Evolutionary conservation across 2,888 invertebrate species (phyloP).

Genomic region (Drosophila formosana): DNA sequence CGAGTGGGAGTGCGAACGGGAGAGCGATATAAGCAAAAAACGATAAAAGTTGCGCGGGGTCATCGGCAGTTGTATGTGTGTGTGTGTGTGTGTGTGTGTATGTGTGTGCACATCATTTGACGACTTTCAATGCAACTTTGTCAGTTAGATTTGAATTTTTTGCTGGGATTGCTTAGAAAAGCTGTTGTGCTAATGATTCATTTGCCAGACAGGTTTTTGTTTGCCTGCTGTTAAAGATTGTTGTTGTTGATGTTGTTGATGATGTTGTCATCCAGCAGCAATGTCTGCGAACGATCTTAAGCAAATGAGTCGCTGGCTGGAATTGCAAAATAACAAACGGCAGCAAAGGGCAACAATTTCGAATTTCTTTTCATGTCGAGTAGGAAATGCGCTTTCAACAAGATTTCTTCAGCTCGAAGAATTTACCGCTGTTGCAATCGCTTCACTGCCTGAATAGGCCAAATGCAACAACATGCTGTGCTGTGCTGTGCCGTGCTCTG

Average conservation of each 20-base stretch:
- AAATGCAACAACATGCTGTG: conserved; percentile 41
- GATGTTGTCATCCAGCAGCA: conserved; percentile 51
- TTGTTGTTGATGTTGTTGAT: too few species aligned
- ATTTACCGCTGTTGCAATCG: conserved; percentile 68
- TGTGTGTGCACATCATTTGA: conserved; percentile 41
- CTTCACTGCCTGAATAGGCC: conserved; percentile 59
- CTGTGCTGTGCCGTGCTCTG: neutral
- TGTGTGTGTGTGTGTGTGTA: conserved; percentile 8
- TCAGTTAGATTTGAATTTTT: conserved; percentile 50
- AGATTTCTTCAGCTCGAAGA: conserved; percentile 73
- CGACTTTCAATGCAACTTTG: conserved; percentile 47
- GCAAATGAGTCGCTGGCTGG: conserved; percentile 30
- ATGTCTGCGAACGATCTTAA: conserved; percentile 52
- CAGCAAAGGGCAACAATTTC: conserved; percentile 59
- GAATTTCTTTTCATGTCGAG: conserved; percentile 68
- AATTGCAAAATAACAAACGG: conserved; percentile 47
- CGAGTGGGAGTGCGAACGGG: conserved; percentile 20
- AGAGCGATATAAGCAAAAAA: conserved; percentile 4
- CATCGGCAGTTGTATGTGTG: conserved; percentile 8
- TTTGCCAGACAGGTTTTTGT: conserved; percentile 54
- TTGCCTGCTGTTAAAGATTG: neutral
- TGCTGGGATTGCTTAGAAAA: conserved; percentile 30
- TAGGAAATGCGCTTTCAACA: conserved; percentile 80
- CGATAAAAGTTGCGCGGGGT: conserved; percentile 49
- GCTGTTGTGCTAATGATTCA: conserved; percentile 45